These are phyloP conservation scores for Rosalia funebris DNA, from an alignment of 2,888 invertebrate species.

Conservation along the genomic window DNA sequence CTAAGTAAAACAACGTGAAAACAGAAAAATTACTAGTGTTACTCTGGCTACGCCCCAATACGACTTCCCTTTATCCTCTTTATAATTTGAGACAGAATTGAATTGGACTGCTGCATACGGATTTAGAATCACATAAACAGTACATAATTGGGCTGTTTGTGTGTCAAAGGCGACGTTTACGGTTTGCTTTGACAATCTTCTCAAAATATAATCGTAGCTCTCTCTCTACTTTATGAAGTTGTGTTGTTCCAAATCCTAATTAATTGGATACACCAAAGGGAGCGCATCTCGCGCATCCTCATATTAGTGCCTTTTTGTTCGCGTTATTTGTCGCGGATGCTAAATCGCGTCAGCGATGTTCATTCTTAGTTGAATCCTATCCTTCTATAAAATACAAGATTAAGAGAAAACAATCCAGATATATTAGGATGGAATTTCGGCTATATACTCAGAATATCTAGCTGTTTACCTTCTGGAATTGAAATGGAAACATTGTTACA, in stretches of 20 bases:
- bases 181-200: constrained; percentile 62
- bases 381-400: no score
- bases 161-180: constrained; percentile 63
- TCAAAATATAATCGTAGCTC: constrained; percentile 57
- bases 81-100: constrained; percentile 28
- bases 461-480: no score
- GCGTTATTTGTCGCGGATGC: not conserved
- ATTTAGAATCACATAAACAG: constrained; percentile 62
- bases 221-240: constrained; percentile 41
- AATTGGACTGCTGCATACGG: constrained; percentile 51
- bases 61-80: not conserved
- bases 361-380: not conserved
- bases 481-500: no score
- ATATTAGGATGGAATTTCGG: no score
- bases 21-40: not conserved
- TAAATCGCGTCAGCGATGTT: not conserved
- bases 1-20: not conserved
- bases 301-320: not conserved
- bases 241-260: constrained; percentile 47
- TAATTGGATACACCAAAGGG: constrained; percentile 41
- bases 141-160: constrained; percentile 63
- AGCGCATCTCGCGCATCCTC: constrained; percentile 4
- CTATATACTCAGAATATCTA: no score
- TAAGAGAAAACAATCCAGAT: no score
- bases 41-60: not conserved